Percentiles rank a stretch among this genome's conserved stretches.
Evolutionary conservation across 2,888 invertebrate genomes (phyloP).

Genomic region (Spialia ferax): DNA sequence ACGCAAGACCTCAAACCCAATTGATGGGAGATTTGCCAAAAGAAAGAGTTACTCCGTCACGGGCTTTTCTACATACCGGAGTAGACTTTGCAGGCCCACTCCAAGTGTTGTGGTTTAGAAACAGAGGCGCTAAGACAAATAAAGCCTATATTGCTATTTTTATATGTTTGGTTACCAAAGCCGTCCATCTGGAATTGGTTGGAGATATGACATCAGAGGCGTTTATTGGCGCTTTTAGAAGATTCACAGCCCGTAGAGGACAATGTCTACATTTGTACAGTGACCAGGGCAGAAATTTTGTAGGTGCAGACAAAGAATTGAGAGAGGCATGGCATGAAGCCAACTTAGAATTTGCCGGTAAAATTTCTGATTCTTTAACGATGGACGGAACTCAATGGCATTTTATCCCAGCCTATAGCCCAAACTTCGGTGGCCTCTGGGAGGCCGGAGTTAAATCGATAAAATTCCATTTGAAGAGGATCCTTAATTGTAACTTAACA

Average conservation of each 20-base stretch:
- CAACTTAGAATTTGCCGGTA: slow-evolving; percentile 28
- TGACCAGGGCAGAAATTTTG: slow-evolving; percentile 46
- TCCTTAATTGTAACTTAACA: slow-evolving; percentile 17
- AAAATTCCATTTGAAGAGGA: slow-evolving; percentile 16
- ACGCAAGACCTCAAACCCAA: slow-evolving; percentile 22
- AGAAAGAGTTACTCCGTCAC: slow-evolving; percentile 33
- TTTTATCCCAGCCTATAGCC: slow-evolving; percentile 45
- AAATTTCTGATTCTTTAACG: neutral
- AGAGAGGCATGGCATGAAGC: slow-evolving; percentile 37
- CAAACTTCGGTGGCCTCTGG: slow-evolving; percentile 41
- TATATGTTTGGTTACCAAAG: slow-evolving; percentile 43
- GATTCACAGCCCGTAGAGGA: slow-evolving; percentile 48
- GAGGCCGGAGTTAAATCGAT: slow-evolving; percentile 34
- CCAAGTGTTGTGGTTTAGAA: slow-evolving; percentile 15
- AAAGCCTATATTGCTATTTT: slow-evolving; percentile 38
- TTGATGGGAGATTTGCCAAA: slow-evolving; percentile 41
- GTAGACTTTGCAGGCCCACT: slow-evolving; percentile 44
- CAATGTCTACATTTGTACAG: slow-evolving; percentile 44
- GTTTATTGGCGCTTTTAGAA: slow-evolving; percentile 43
- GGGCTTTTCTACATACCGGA: slow-evolving; percentile 37
- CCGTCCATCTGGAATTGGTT: slow-evolving; percentile 43
- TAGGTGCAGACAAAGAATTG: slow-evolving; percentile 45
- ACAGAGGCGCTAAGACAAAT: slow-evolving; percentile 20
- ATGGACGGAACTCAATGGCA: slow-evolving; percentile 45
- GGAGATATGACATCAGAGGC: slow-evolving; percentile 40